Conservation (phyloP, 2,797 vertebrate genomes). For the Peromyscus attwateri region DNA sequence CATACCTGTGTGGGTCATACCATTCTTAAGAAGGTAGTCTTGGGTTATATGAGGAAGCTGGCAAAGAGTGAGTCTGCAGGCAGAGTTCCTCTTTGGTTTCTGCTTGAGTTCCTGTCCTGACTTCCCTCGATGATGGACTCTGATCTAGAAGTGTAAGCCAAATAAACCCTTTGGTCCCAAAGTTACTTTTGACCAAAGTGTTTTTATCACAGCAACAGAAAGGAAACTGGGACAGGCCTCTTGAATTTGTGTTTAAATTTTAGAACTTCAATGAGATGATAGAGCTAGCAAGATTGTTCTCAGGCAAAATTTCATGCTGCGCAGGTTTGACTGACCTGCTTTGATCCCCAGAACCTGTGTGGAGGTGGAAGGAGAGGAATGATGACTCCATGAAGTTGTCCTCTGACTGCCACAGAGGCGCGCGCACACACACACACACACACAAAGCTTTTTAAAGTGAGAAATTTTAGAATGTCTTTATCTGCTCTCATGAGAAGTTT, state of each 20-base stretch:
- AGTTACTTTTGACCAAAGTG: background rate
- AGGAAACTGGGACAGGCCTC: background rate
- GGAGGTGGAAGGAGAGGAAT: background rate
- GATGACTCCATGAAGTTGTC: background rate
- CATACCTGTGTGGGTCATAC: background rate
- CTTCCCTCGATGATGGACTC: background rate
- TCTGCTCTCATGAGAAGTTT: slow-evolving; percentile 17
- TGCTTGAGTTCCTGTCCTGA: background rate
- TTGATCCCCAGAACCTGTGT: background rate
- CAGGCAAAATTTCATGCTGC: background rate
- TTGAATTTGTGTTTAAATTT: slow-evolving; percentile 17
- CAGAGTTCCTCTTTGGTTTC: background rate
- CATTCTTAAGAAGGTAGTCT: background rate
- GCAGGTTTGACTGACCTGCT: background rate
- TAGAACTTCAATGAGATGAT: background rate
- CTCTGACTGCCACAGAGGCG: background rate
- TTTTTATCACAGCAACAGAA: background rate
- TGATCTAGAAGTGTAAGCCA: background rate
- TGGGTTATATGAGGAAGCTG: background rate
- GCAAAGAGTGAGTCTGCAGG: background rate
- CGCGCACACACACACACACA: background rate
- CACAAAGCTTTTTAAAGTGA: background rate
- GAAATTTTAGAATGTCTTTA: background rate
- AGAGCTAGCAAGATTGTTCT: background rate
- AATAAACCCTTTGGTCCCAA: background rate